Evolutionary conservation across 2,888 invertebrate species (phyloP), one percentile per base, ranked within the genome.

Genomic region (Aphodius granarius): DNA sequence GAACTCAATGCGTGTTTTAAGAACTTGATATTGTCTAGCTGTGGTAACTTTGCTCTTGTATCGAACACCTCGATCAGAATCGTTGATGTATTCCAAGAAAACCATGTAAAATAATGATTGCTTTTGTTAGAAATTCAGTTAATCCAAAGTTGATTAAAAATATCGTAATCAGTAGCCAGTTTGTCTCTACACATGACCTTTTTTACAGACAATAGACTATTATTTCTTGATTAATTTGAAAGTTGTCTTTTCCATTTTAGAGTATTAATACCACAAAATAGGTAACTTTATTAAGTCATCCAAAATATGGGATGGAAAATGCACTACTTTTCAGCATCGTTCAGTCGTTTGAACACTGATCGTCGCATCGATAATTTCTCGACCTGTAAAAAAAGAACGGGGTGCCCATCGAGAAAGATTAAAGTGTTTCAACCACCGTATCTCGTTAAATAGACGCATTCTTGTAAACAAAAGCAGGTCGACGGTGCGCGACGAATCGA

Each of bases 391-490:
- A 68, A 68, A 20, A 68, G 19, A 18, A 65, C 65, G 22, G 16
- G 21, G 68, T 19, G 22, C 68, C 21, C 22, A 68, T 19, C 15
- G 68, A 19, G 22, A 18, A 19, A 72, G 43, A 43, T 43, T 43
- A 43, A 43, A 43, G 43, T 43, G 43, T 43, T 43, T 9, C 43
- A 68, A 68, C 19, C 18, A 68, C 68, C 19, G n/a, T n/a, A 78
- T 76, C 79, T 78, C 74, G 75, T 76, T 76, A 77, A 79, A 79
- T 78, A 76, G 74, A 72, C 43, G 43, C 77, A 77, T 78, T 79
- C 76, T 73, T 76, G 78, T 80, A 80, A 80, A 80, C 80, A 80
- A 80, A 78, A 79, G 74, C 72, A 43, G 63, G 66, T 68, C 22
- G 22, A 68, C 68, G 68, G 68, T 68, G n/a, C 68, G 65, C 20